Conservation (phyloP, 2,888 invertebrate species). For the Tipula helvola region DNA sequence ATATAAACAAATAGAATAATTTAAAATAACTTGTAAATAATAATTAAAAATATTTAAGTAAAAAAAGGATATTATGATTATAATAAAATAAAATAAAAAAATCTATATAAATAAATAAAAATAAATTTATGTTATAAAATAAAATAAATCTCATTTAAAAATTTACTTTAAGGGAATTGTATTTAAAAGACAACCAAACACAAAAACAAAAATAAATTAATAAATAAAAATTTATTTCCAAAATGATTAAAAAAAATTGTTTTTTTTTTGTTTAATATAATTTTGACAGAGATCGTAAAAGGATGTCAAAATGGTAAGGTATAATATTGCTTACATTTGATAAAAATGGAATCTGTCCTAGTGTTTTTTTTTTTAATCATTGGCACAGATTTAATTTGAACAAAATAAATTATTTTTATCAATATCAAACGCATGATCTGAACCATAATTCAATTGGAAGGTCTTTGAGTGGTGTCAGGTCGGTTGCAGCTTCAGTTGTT, state of each 20-base stretch:
- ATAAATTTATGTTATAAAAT: neutral
- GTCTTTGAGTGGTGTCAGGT: too few species aligned
- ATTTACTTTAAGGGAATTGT: neutral
- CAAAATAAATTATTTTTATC: too few species aligned
- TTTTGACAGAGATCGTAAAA: neutral
- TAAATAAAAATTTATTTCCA: conserved; percentile 4
- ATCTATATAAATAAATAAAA: neutral
- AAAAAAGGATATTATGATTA: neutral
- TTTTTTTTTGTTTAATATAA: neutral
- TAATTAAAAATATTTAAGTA: neutral
- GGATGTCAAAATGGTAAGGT: neutral
- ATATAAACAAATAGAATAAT: neutral
- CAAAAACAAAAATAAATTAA: neutral
- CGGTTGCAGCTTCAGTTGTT: too few species aligned
- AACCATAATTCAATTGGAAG: too few species aligned
- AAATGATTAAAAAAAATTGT: neutral
- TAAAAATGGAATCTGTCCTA: too few species aligned
- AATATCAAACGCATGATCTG: too few species aligned
- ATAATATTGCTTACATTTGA: neutral
- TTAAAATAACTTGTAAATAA: neutral
- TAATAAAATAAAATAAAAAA: neutral
- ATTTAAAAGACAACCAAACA: neutral
- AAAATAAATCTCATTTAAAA: neutral
- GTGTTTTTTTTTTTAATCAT: too few species aligned
- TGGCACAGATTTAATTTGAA: too few species aligned